Percentiles rank a stretch among this genome's conserved stretches.
Evolutionary conservation across 2,797 vertebrate genomes (phyloP).

Genomic region (Aythya fuligula): DNA sequence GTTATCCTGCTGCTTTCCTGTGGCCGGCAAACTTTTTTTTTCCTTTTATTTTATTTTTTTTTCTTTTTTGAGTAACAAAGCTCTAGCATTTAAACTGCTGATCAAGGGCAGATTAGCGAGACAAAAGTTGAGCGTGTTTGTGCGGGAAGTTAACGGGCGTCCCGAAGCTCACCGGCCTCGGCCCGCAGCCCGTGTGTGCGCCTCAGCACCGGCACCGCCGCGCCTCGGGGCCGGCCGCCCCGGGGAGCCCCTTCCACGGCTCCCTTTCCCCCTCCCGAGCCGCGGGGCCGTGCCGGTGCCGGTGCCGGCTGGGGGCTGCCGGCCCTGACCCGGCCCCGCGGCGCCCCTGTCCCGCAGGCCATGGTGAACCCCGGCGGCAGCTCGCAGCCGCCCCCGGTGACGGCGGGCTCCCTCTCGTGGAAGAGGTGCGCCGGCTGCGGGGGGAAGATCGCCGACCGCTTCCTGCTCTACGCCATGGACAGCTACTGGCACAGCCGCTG

Average conservation of each 20-base stretch:
- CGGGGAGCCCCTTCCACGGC: too few relatives aligned
- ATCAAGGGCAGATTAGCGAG: constrained; percentile 91
- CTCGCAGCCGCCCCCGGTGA: constrained; percentile 92
- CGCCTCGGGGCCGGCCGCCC: too few relatives aligned
- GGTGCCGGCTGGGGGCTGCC: too few relatives aligned
- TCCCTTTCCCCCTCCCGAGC: too few relatives aligned
- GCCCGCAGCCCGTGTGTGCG: background rate
- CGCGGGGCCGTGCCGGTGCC: too few relatives aligned
- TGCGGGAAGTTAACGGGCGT: constrained; percentile 83
- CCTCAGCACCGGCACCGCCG: too few relatives aligned
- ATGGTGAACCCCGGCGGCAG: constrained; percentile 99
- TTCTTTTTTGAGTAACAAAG: constrained; percentile 79
- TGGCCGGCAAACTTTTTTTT: constrained; percentile 79
- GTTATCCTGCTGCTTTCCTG: constrained; percentile 54
- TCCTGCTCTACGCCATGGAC: constrained; percentile 99
- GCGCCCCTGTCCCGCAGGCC: constrained; percentile 73
- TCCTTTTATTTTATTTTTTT: constrained; percentile 69
- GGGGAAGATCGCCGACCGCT: constrained; percentile 97
- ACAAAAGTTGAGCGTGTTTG: constrained; percentile 87
- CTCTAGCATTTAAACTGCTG: constrained; percentile 88
- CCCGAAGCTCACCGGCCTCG: constrained; percentile 71
- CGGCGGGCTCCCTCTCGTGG: constrained; percentile 94
- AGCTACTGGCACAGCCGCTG: constrained; percentile 99
- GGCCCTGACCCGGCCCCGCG: too few relatives aligned
- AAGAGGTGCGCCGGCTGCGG: constrained; percentile 97